These are phyloP conservation scores for Chinchilla lanigera DNA, from an alignment of 2,113 vertebrate species.

Conservation along the genomic window DNA sequence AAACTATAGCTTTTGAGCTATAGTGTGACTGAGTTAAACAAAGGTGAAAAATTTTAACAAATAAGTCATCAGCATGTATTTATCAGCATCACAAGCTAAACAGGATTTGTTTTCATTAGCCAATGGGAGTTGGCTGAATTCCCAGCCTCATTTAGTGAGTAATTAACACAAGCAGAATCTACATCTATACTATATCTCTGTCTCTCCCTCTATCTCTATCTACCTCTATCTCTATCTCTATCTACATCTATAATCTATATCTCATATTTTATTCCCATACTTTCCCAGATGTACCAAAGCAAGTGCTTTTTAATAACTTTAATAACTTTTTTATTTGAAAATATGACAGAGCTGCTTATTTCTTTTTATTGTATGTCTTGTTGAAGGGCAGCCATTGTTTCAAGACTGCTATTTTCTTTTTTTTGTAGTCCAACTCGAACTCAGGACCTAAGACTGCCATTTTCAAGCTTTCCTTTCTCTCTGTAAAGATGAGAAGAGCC, in stretches of 20 bases:
- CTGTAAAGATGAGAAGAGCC: neutral
- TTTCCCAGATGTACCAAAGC: neutral
- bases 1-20: neutral
- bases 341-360: neutral
- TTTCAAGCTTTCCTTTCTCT: neutral
- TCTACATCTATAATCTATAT: neutral
- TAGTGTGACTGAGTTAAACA: neutral
- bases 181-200: too few species aligned
- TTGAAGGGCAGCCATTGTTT: neutral
- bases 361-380: neutral
- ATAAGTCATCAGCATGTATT: neutral
- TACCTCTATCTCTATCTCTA: too few species aligned
- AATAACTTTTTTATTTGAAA: conserved; percentile 5
- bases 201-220: too few species aligned
- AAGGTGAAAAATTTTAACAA: conserved; percentile 13
- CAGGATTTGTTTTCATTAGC: conserved; percentile 23
- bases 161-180: neutral
- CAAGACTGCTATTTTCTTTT: neutral
- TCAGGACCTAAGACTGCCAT: neutral
- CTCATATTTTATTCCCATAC: neutral
- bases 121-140: conserved; percentile 20
- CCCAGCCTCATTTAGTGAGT: conserved; percentile 14
- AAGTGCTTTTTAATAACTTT: neutral
- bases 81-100: conserved; percentile 3
- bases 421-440: too few species aligned